Conservation (phyloP, 2,113 vertebrate species). For the Circaetus gallicus region DNA sequence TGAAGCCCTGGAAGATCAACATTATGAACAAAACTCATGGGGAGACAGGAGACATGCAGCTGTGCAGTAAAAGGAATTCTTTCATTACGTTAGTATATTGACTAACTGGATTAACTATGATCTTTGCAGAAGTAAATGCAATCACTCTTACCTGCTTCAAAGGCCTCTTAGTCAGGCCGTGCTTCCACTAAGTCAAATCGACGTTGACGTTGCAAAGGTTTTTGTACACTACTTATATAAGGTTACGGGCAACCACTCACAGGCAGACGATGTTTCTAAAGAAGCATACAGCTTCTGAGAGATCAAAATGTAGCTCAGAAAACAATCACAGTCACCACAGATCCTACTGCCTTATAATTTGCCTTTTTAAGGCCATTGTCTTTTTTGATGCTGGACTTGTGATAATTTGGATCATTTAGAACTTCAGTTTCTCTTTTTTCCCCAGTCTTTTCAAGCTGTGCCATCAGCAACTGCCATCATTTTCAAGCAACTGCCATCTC, state of each 20-base stretch:
- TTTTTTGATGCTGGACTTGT: not conserved
- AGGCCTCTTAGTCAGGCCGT: not conserved
- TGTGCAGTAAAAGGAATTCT: not conserved
- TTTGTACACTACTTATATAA: not conserved
- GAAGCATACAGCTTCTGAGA: not conserved
- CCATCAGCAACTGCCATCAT: fast-evolving
- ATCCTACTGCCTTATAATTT: not conserved
- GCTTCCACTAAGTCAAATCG: not conserved
- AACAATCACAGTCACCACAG: not conserved
- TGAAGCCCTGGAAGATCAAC: not conserved
- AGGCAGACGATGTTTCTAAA: not conserved
- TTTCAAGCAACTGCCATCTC: not conserved
- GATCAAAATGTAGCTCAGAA: not conserved
- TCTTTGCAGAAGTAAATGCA: not conserved
- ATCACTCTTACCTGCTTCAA: not conserved
- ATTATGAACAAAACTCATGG: not conserved
- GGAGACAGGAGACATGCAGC: not conserved
- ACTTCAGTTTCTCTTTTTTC: not conserved
- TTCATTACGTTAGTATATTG: not conserved
- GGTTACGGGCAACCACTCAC: not conserved
- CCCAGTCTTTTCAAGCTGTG: not conserved
- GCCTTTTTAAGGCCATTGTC: not conserved
- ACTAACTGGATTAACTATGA: not conserved
- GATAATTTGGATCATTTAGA: not conserved
- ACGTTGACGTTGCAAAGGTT: not conserved